A percentile compares a stretch with the other conserved stretches of the same genome.
Conservation (phyloP, 2,888 invertebrate species). For the Andrena flavipes region DNA sequence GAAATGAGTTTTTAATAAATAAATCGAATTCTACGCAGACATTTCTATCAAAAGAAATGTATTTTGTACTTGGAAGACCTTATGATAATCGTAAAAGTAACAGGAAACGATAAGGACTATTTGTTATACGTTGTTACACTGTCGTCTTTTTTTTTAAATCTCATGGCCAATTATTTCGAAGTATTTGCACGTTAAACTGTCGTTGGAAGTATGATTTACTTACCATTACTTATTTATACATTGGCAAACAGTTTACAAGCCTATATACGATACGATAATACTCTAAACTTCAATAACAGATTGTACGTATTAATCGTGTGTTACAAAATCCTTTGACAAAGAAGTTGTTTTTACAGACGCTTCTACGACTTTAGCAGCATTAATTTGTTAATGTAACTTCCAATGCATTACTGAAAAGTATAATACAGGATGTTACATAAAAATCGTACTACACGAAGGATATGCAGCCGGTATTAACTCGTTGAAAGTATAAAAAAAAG, state of each 20-base stretch:
- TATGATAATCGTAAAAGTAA: background rate
- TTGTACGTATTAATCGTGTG: background rate
- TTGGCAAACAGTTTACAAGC: no score
- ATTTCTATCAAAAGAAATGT: background rate
- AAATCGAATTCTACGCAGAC: background rate
- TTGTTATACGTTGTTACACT: background rate
- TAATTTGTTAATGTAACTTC: background rate
- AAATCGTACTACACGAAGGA: background rate
- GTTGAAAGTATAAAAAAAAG: background rate
- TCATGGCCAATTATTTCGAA: constrained; percentile 34
- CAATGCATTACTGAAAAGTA: background rate
- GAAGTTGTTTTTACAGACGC: background rate
- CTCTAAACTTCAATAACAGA: no score
- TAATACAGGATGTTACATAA: background rate
- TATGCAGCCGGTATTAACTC: no score
- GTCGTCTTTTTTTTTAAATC: background rate
- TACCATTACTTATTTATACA: no score
- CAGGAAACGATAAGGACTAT: background rate
- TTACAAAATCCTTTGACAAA: background rate
- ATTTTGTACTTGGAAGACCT: background rate
- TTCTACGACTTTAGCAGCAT: background rate
- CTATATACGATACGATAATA: no score
- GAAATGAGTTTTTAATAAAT: background rate
- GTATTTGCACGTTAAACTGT: constrained; percentile 26
- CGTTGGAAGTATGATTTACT: background rate